Base-by-base conservation (phyloP, 1,140 invertebrate genomes). In the Elysia chlorotica region DNA sequence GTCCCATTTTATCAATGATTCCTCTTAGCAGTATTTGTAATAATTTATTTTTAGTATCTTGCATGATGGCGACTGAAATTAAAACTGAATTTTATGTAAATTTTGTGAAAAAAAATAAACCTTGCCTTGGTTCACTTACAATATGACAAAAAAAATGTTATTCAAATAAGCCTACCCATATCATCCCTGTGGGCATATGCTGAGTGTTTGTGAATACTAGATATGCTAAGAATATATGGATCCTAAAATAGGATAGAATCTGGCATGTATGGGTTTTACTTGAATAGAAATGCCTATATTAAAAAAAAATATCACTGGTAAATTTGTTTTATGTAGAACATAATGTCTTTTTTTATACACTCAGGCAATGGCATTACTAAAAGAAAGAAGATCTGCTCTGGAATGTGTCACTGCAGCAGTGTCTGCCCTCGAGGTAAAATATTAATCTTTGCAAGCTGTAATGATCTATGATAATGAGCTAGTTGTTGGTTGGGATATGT, bases 381-480 rank as follows among this genome's bases (percentile, higher is more conserved):
- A 90, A 74, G 86, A 88, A 72, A 92, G 92, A n/a, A 90, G 90
- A 36, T 91, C 88, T 78, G 92, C 93, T 14, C 82, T 95, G 38
- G 93, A 96, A 78, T 94, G 93, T 69, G 94, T 94, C 19, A 91
- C 92, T 74, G 91, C 91, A 74, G 93, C 94, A 0, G 92, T 95
- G 65, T 90, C 91, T 61, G 88, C 92, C 79, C 87, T 97, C 78
- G 96, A 98, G 90, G 91, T 85, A 81, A 61, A 41, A 69, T n/a
- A n/a, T n/a, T n/a, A n/a, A n/a, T n/a, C n/a, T n/a, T n/a, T n/a
- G n/a, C n/a, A n/a, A n/a, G n/a, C n/a, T n/a, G n/a, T n/a, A n/a
- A n/a, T n/a, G n/a, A n/a, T n/a, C n/a, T n/a, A n/a, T n/a, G n/a
- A n/a, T n/a, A n/a, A n/a, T n/a, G n/a, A n/a, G n/a, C n/a, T n/a